Evolutionary conservation across 1,140 invertebrate genomes (phyloP).

Genomic region (Ostrea denselamellosa): DNA sequence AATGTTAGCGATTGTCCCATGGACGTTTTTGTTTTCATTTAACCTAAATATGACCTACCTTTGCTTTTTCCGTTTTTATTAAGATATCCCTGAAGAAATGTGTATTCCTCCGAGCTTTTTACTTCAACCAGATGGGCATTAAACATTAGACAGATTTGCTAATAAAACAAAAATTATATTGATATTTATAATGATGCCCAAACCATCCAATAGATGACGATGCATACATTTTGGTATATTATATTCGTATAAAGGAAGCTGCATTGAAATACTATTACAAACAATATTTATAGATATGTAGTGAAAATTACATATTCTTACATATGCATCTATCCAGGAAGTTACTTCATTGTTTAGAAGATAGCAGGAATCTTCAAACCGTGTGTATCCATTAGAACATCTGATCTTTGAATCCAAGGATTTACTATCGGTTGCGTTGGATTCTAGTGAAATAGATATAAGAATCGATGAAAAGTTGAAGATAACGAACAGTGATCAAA

Average conservation of each 20-base stretch:
- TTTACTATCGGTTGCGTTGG: no score
- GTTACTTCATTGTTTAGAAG: conserved; percentile 7
- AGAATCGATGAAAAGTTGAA: no score
- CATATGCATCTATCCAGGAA: not conserved
- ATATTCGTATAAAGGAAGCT: not conserved
- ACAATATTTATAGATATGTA: not conserved
- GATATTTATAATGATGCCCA: no score
- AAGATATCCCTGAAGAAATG: not conserved
- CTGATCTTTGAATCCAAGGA: not conserved
- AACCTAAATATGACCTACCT: not conserved
- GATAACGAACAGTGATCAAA: no score
- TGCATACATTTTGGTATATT: not conserved
- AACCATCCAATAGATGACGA: not conserved
- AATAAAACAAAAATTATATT: not conserved
- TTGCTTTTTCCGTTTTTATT: not conserved
- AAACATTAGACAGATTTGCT: not conserved
- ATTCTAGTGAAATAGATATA: no score
- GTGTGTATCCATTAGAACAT: not conserved
- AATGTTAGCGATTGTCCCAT: not conserved
- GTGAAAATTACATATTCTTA: not conserved
- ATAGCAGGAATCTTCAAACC: not conserved
- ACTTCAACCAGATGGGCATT: not conserved
- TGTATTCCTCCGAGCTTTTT: not conserved
- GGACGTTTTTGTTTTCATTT: not conserved
- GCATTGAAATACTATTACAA: not conserved